Evolutionary conservation across 2,113 vertebrate species (phyloP).

Genomic region (Heptranchias perlo): DNA sequence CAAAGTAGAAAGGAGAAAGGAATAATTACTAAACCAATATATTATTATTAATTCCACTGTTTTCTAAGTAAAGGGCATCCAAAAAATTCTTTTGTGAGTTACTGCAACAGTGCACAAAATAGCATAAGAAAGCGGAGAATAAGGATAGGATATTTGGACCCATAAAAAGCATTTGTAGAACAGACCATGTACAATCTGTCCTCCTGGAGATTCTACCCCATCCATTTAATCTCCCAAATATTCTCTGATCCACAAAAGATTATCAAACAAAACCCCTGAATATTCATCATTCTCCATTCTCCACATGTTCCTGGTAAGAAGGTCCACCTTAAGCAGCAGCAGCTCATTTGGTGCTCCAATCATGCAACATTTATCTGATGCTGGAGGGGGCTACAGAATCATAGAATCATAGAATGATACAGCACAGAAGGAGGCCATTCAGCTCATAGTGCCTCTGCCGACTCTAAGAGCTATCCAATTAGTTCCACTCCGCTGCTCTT

Average conservation of each 20-base stretch:
- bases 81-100: not conserved
- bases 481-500: too few relatives aligned
- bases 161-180: not conserved
- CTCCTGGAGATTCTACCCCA: not conserved
- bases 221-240: not conserved
- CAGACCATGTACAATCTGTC: not conserved
- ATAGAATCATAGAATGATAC: too few relatives aligned
- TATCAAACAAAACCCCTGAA: not conserved
- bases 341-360: not conserved
- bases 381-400: not conserved
- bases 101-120: not conserved
- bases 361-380: not conserved
- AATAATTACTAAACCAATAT: slow-evolving; percentile 8
- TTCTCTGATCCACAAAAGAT: not conserved
- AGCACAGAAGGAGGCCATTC: too few relatives aligned
- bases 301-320: not conserved
- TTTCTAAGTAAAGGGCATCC: not conserved
- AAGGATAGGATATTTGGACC: not conserved
- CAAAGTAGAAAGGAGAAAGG: slow-evolving; percentile 47
- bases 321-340: not conserved
- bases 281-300: not conserved
- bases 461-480: too few relatives aligned
- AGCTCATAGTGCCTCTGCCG: too few relatives aligned
- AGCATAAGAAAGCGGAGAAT: not conserved
- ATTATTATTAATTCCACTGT: not conserved